Evolutionary conservation across 35 echinoderm and acorn worm species (phyloP), one percentile per base, ranked within the genome.

Genomic region (Patiria miniata): DNA sequence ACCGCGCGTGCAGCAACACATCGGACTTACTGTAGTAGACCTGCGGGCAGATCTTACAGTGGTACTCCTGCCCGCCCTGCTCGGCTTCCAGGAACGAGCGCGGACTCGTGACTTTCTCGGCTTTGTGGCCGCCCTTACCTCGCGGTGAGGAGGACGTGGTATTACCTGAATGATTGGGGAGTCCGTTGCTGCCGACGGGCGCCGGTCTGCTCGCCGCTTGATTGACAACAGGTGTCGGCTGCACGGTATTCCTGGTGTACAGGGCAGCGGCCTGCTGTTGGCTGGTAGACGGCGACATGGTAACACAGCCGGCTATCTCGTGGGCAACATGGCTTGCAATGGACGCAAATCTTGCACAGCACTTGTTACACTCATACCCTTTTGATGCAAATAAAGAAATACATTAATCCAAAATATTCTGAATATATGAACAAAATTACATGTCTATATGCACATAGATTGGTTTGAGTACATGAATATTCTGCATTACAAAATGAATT

Each of bases 1-100:
- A 94, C 30, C 96, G 28, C 1, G 89, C 79, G 61, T 98, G 96
- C 36, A 94, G 89, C 50, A 94, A 55, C 7, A 98, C 92, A 76
- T 98, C 96, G 33, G 96, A 94, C 32, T 87, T 85, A 42, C 85
- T 98, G 52, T 89, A 98, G 79, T 89, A 98, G 42, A 88, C 78
- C 39, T 91, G 88, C 0, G 96, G 92, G 51, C 96, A 98, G 9
- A 98, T 51, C 83, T 98, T 94, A 61, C 96, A 98, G 79, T 94
- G 91, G 39, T 98, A 98, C 79, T 98, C 93, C 39, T 85, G 85
- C 44, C 33, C 57, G 28, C 82, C 82, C 33, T 84, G 82, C 29
- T 84, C 82, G 10, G 51, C 82, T 34, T 73, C 26, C 65, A 73
- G 26, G 26, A 73, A 73, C 26, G 65, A 73, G 26, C 65, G 65